Evolutionary conservation across 2,797 vertebrate genomes (phyloP).

Genomic region (Gadopsis bispinosus): DNA sequence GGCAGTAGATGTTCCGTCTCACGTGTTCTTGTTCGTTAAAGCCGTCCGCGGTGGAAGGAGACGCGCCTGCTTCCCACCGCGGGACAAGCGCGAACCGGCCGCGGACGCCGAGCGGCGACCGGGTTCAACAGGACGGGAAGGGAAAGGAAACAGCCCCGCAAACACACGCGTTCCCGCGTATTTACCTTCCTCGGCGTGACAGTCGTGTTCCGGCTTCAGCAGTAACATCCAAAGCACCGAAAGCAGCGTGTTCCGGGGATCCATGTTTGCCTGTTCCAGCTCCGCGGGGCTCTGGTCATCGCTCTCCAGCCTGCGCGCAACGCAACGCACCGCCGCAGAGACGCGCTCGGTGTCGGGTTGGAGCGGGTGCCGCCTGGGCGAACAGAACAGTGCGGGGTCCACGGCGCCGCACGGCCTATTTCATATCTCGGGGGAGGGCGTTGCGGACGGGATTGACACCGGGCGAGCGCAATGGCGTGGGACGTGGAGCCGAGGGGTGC

Average conservation of each 20-base stretch:
- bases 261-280: conserved; percentile 82
- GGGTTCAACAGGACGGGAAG: no score
- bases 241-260: conserved; percentile 78
- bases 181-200: conserved; percentile 83
- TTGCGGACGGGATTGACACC: conserved; percentile 68
- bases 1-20: background rate
- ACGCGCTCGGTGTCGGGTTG: conserved; percentile 46
- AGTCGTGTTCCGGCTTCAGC: conserved; percentile 65
- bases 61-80: conserved; percentile 38
- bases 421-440: conserved; percentile 81
- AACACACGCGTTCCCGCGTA: background rate
- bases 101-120: conserved; percentile 32
- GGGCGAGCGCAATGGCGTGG: conserved; percentile 66
- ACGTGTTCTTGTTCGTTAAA: no score
- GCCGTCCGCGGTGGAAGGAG: no score
- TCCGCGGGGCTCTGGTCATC: conserved; percentile 84
- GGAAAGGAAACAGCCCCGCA: no score
- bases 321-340: conserved; percentile 75
- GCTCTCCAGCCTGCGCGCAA: conserved; percentile 80
- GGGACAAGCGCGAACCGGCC: conserved; percentile 27
- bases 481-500: conserved; percentile 36
- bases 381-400: conserved; percentile 64
- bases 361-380: conserved; percentile 67
- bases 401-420: conserved; percentile 67
- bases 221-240: conserved; percentile 85